A percentile compares a stretch with the other conserved stretches of the same genome.
These are phyloP conservation scores for Microcaecilia unicolor DNA, from an alignment of 2,797 vertebrate species.

Conservation along the genomic window DNA sequence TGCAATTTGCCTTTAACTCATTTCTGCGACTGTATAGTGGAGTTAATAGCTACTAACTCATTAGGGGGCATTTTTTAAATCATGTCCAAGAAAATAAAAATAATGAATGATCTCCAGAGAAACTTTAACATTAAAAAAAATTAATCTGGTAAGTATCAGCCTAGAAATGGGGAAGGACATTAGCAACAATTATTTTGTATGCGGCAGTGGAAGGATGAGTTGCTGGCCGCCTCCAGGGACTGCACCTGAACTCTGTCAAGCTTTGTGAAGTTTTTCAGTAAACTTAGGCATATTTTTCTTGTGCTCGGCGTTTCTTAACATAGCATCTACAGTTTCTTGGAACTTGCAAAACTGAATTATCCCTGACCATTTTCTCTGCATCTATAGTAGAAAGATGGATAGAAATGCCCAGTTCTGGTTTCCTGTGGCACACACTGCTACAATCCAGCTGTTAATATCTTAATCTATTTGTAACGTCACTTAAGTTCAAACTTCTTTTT, in stretches of 20 bases:
- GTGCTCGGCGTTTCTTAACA: slow-evolving; percentile 22
- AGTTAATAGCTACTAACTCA: slow-evolving; percentile 49
- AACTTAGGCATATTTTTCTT: slow-evolving; percentile 29
- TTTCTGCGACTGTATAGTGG: slow-evolving; percentile 26
- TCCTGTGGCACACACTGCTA: too few species aligned
- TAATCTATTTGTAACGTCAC: too few species aligned
- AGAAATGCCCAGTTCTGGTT: too few species aligned
- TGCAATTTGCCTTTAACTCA: slow-evolving; percentile 45
- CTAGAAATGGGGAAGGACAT: slow-evolving; percentile 26
- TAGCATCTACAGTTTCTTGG: not conserved
- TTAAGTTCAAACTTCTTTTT: too few species aligned
- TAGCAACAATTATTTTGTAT: slow-evolving; percentile 35
- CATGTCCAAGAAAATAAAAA: slow-evolving; percentile 59
- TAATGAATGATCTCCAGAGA: slow-evolving; percentile 55
- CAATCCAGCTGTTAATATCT: too few species aligned
- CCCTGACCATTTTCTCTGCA: too few species aligned
- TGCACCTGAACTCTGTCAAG: slow-evolving; percentile 33
- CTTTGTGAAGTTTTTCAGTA: slow-evolving; percentile 22
- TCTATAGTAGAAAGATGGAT: too few species aligned
- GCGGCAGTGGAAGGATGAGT: slow-evolving; percentile 25
- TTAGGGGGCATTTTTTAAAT: slow-evolving; percentile 49
- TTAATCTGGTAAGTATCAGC: slow-evolving; percentile 35
- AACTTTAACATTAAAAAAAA: slow-evolving; percentile 41
- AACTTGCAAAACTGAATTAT: not conserved
- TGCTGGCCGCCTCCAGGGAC: slow-evolving; percentile 29